phyloP scores from a whole-genome alignment of 2,113 vertebrate species.

The Glaucomys volans region DNA sequence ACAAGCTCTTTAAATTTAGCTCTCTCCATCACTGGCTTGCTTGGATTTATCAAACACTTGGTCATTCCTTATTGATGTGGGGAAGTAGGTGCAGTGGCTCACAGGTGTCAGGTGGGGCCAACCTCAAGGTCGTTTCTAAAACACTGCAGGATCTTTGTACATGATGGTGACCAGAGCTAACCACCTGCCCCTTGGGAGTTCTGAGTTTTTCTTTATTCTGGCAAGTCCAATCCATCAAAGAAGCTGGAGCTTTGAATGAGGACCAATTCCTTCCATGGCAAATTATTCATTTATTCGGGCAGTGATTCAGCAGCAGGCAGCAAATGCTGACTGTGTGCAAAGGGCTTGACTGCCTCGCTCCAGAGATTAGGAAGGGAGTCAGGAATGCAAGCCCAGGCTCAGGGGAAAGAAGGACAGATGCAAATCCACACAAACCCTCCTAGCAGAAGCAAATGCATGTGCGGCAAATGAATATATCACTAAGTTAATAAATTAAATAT shows the following conservation, averaged over 20 bases:
- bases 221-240: constrained; percentile 35
- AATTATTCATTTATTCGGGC: constrained; percentile 76
- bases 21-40: not conserved
- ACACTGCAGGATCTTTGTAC: not conserved
- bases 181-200: not conserved
- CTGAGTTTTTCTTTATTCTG: constrained; percentile 44
- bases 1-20: not conserved
- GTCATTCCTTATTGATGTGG: not conserved
- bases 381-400: constrained; percentile 30
- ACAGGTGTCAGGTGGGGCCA: not conserved
- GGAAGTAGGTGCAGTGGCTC: not conserved
- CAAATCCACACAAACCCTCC: not conserved
- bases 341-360: constrained; percentile 62
- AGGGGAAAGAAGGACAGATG: constrained; percentile 52
- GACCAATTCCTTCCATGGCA: constrained; percentile 29
- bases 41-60: not conserved
- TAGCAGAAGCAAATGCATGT: not conserved
- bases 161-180: not conserved
- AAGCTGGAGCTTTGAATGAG: constrained; percentile 52
- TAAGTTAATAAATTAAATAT: constrained; percentile 52
- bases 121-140: not conserved
- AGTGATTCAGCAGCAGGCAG: constrained; percentile 62
- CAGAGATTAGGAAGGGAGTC: constrained; percentile 45
- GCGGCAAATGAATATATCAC: not conserved
- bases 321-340: constrained; percentile 66